Evolutionary conservation across 2,113 vertebrate genomes (phyloP).

Genomic region (Cephalopterus ornatus): DNA sequence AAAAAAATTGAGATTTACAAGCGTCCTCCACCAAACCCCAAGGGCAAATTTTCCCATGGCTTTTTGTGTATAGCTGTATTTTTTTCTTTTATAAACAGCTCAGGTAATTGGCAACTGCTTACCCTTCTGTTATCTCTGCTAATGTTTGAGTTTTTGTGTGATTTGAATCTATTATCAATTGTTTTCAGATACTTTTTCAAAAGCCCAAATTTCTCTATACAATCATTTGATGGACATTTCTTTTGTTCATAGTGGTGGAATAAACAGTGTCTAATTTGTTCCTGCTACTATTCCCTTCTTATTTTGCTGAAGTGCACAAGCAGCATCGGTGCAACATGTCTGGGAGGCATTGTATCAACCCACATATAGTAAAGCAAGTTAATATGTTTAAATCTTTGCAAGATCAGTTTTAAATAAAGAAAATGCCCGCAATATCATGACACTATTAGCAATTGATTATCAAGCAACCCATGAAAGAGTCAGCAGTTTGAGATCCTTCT

Average conservation of each 20-base stretch:
- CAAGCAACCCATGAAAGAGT: not conserved
- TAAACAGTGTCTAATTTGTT: not conserved
- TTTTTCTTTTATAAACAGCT: not conserved
- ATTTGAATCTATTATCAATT: not conserved
- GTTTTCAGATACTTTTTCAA: not conserved
- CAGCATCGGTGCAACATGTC: not conserved
- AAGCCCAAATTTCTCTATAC: not conserved
- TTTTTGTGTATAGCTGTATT: not conserved
- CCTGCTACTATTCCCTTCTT: not conserved
- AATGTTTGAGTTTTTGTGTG: not conserved
- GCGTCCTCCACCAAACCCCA: not conserved
- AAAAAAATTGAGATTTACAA: not conserved
- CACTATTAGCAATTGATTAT: not conserved
- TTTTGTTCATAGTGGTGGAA: not conserved
- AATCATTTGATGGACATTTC: not conserved
- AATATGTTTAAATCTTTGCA: not conserved
- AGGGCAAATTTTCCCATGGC: not conserved
- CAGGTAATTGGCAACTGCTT: not conserved
- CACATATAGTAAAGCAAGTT: not conserved
- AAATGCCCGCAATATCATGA: not conserved
- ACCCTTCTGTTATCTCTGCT: not conserved
- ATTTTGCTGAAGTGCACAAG: rapidly evolving
- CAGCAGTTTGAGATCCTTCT: not conserved
- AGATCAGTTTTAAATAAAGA: not conserved
- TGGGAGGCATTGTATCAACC: not conserved